Base-by-base conservation (phyloP, 2,888 invertebrate genomes). In the Zootermopsis nevadensis region DNA sequence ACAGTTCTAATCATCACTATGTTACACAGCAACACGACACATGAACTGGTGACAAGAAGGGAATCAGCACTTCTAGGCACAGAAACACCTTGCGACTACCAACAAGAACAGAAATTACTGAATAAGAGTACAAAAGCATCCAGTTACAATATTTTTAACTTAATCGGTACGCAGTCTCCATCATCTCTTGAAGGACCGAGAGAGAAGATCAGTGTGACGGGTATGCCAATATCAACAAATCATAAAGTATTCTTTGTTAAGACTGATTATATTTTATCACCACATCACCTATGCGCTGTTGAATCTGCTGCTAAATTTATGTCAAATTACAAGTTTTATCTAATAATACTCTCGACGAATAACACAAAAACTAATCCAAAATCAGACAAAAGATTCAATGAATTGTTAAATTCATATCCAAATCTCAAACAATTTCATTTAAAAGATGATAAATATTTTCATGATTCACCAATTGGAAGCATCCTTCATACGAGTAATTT, bases 231-330 rank as follows among this genome's bases (percentile, higher is more conserved):
- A 27, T n/a, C 27, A 60, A 6, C 76, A 30, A 10, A 27, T 15
- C 15, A 7, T 19, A 60, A 38, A 15, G 33, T 60, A n/a, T 79
- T 79, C 27, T 66, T 79, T 33, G 33, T 79, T 4, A n/a, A 60
- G n/a, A 79, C 31, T 19, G 35, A 60, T n/a, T 60, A 66, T 22
- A 19, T 2, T 4, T 6, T 35, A 19, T 35, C 79, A 35, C 6
- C 24, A 27, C n/a, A 35, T 4, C 24, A 38, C 1, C 15, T 66
- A 0, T 79, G 79, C 27, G 10, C 60, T 10, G 60, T 79, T 0
- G 79, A 79, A 27, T 79, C 79, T 7, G 79, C 79, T 35, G 79
- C 79, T 2, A 33, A 19, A 31, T 12, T 27, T 24, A n/a, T 66
- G 33, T 33, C 79, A 35, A 38, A 79, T 66, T 35, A 33, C 35